Evolutionary conservation across 2,888 invertebrate species (phyloP).

Genomic region (Dyspetes luteomarginatus): DNA sequence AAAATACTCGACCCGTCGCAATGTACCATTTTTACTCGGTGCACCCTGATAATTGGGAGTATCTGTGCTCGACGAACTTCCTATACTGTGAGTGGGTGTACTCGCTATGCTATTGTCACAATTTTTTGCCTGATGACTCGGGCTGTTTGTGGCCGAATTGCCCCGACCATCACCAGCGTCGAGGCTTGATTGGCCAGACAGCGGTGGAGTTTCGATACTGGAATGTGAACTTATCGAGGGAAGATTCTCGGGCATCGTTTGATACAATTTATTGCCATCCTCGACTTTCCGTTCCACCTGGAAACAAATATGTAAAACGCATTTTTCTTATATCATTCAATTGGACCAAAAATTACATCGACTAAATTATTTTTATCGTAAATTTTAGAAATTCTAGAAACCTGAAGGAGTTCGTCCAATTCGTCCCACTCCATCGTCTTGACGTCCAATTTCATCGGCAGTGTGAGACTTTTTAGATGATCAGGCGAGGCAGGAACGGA

Average conservation of each 20-base stretch:
- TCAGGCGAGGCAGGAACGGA: slow-evolving; percentile 80
- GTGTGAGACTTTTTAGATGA: slow-evolving; percentile 84
- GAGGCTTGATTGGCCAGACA: slow-evolving; percentile 72
- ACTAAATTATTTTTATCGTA: not conserved
- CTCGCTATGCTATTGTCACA: slow-evolving; percentile 78
- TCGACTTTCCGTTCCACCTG: slow-evolving; percentile 87
- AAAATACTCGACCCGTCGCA: slow-evolving; percentile 81
- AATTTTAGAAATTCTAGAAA: slow-evolving; percentile 57
- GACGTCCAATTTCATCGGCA: slow-evolving; percentile 88
- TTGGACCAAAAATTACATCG: not conserved
- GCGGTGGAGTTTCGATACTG: slow-evolving; percentile 74
- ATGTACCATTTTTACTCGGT: slow-evolving; percentile 81
- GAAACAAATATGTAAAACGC: slow-evolving; percentile 1
- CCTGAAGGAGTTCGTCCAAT: slow-evolving; percentile 88
- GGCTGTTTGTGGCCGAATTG: slow-evolving; percentile 72
- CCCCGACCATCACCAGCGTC: slow-evolving; percentile 73
- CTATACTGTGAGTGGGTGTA: slow-evolving; percentile 81
- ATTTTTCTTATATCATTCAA: not conserved
- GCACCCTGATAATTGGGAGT: slow-evolving; percentile 80
- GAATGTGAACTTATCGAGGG: slow-evolving; percentile 85
- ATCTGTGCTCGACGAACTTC: slow-evolving; percentile 81
- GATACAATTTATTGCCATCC: slow-evolving; percentile 87
- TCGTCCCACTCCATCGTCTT: slow-evolving; percentile 89
- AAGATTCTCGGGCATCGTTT: slow-evolving; percentile 88
- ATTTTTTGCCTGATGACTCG: slow-evolving; percentile 70